Base-by-base conservation (phyloP, 2,113 vertebrate species). In the Octodon degus region DNA sequence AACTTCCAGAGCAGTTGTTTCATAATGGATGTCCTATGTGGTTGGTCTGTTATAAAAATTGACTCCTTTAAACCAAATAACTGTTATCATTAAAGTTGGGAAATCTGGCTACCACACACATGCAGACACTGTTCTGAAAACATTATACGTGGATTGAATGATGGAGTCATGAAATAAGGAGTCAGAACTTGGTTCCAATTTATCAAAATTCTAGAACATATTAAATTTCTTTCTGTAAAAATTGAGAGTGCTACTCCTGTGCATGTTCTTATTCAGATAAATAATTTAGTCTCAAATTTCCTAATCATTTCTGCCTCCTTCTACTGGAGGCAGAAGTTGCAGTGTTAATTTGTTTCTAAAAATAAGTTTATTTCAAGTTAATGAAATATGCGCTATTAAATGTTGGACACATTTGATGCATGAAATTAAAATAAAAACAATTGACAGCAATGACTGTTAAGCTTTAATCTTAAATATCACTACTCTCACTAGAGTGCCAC, bases 231-330 rank as follows among this genome's bases (percentile, higher is more conserved):
- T 93, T 82, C 67, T 81, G 19, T 94, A 74, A 81, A 85, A 77
- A 84, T n/a, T 91, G 58, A 85, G 30, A 72, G n/a, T 89, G 68
- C 40, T 93, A 89, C 62, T 93, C 95, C 53, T 83, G 74, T 55
- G 20, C 22, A 81, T 86, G 37, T 79, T 81, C 84, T 95, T 96
- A 90, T 68, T 92, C 17, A 58, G 50, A 80, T 11, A 10, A 95
- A 63, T 86, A 90, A 90, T 96, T 97, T 93, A 95, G 11, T 25
- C 93, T 94, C 58, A 63, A 55, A 93, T 96, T 96, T 90, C n/a
- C 43, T 92, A 86, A 79, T 89, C 60, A 82, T 70, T 96, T 88
- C 9, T 86, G 43, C 43, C 43, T 43, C 43, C 43, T 43, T 43
- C 43, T 86, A 0, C 34, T 87, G 50, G 76, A 68, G 74, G 16